A percentile compares a stretch with the other conserved stretches of the same genome.
Evolutionary conservation across 2,888 invertebrate genomes (phyloP).

Genomic region (Ophion ellenae): DNA sequence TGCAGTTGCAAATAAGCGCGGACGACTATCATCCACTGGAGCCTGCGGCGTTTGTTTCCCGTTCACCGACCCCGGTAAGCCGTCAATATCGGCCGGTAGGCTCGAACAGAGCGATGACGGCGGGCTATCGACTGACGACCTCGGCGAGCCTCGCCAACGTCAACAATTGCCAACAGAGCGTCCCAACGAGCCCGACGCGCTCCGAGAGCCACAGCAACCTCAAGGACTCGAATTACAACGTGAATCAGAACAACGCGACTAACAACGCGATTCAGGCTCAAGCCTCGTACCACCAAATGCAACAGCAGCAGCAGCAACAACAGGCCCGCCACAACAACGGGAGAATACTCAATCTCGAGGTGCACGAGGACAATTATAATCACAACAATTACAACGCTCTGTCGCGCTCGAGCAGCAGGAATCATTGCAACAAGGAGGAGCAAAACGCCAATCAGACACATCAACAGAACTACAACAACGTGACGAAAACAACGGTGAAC

Average conservation of each 20-base stretch:
- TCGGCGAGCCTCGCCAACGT: conserved; percentile 82
- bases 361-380: conserved; percentile 81
- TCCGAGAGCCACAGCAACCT: conserved; percentile 82
- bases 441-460: conserved; percentile 80
- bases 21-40: conserved; percentile 82
- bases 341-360: conserved; percentile 78
- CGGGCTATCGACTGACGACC: conserved; percentile 78
- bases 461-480: conserved; percentile 81
- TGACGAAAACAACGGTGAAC: conserved; percentile 82
- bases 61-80: conserved; percentile 80
- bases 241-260: conserved; percentile 73
- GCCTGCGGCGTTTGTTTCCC: conserved; percentile 81
- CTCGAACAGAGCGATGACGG: conserved; percentile 69
- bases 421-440: conserved; percentile 81
- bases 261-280: conserved; percentile 67
- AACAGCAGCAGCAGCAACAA: conserved; percentile 71
- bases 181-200: conserved; percentile 80
- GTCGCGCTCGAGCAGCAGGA: conserved; percentile 78
- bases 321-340: conserved; percentile 68
- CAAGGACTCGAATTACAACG: conserved; percentile 82
- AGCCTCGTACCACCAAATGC: conserved; percentile 65
- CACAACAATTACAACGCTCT: conserved; percentile 80
- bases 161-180: conserved; percentile 80
- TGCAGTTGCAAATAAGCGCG: conserved; percentile 75
- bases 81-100: conserved; percentile 76